These are phyloP conservation scores for Cotesia congregata DNA, from an alignment of 2,888 invertebrate genomes.

Conservation along the genomic window DNA sequence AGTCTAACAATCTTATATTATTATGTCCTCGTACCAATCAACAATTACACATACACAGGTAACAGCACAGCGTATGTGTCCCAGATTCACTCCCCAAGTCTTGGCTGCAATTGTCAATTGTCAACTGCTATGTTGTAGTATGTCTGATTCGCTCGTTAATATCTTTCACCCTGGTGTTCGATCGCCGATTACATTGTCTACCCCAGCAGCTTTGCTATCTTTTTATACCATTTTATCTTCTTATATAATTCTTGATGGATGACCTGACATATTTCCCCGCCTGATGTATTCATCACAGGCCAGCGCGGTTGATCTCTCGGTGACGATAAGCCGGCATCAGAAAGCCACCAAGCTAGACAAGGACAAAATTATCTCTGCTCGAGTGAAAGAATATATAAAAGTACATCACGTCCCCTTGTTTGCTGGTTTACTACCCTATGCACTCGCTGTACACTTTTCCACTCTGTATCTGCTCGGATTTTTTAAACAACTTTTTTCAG, in stretches of 20 bases:
- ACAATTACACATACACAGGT: neutral
- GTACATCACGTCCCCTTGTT: slow-evolving; percentile 15
- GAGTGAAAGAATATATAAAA: slow-evolving; percentile 55
- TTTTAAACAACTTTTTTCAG: neutral
- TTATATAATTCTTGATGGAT: slow-evolving; percentile 41
- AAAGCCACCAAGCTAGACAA: slow-evolving; percentile 44
- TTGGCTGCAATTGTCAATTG: neutral
- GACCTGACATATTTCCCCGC: slow-evolving; percentile 21
- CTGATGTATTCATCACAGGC: slow-evolving; percentile 15
- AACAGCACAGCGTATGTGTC: no score
- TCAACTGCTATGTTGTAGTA: no score
- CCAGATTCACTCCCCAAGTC: no score
- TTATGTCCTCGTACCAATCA: slow-evolving; percentile 14
- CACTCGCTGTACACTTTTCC: slow-evolving; percentile 5
- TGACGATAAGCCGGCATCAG: slow-evolving; percentile 47
- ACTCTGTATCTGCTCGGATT: neutral
- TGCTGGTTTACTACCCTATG: slow-evolving; percentile 28
- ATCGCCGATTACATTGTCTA: slow-evolving; percentile 26
- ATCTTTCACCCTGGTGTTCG: neutral
- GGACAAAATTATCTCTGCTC: slow-evolving; percentile 37
- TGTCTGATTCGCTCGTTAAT: neutral
- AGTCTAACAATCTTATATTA: neutral
- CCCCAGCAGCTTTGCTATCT: slow-evolving; percentile 11
- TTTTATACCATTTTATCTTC: slow-evolving; percentile 13
- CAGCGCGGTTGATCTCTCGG: slow-evolving; percentile 34